Evolutionary conservation across 2,797 vertebrate genomes (phyloP), one percentile per base, ranked within the genome.

Genomic region (Podarcis siculus): DNA sequence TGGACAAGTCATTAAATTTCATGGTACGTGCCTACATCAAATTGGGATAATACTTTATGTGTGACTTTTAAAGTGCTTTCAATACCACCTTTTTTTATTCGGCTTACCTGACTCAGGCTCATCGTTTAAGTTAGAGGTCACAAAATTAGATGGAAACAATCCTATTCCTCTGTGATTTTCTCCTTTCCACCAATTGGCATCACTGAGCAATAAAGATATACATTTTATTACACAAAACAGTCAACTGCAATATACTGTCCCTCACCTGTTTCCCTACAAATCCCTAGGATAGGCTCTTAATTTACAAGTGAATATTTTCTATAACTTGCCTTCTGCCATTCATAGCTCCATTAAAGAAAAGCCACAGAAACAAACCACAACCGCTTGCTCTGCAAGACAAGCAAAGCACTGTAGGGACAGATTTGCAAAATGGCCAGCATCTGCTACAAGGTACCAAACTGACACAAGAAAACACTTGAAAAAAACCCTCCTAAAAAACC

Each of bases 151-250:
- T 1, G 99, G 99, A 90, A 99, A 99, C 49, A 99, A 97, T 10
- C 99, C 99, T 8, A 98, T 93, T 91, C 99, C 99, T 97, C 98
- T 97, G 91, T 99, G 98, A 95, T 98, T 99, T 96, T 99, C 99
- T 92, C 99, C 99, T 95, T 98, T 99, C 99, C 99, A 99, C 99
- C 99, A 99, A 87, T 99, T 99, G 92, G 98, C 97, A 93, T 99
- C 99, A 86, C 99, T 99, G 94, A 82, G 93, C 32, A 76, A 80
- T 67, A 42, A 69, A 86, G 39, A 76, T 19, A 23, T n/a, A 55
- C 35, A 83, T 32, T 83, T 79, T 71, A 71, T 5, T 49, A 87
- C 27, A 64, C 42, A 37, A 35, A 61, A 32, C 72, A 66, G 0
- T 75, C 69, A 81, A n/a, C 8, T 37, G 32, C 45, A 67, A n/a